Base-by-base conservation (phyloP, 92 coral and sea anemone genomes). In the Heliopora coerulea region DNA sequence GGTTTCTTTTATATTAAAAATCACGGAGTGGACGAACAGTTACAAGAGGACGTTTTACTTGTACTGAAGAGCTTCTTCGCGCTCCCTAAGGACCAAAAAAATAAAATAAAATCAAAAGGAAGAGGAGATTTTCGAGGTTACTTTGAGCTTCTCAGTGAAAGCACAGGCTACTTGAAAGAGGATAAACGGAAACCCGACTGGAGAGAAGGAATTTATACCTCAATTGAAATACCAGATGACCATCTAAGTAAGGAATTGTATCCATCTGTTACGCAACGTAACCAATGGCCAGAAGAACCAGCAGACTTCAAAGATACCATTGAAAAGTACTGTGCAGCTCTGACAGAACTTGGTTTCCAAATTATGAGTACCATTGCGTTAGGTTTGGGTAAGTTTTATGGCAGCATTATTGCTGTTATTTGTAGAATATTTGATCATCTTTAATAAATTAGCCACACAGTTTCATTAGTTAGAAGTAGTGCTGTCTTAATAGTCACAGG, bases 181-280 rank as follows among this genome's bases (percentile, higher is more conserved):
- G 52, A 37, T 18, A 18, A 18, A 25, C 49, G 18, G 49, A 63
- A 78, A 41, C 54, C 86, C 1, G 96, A 90, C 42, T 90, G 96
- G 96, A 86, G 88, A 28, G 96, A 90, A 32, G 92, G 92, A 11
- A 50, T 90, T 23, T 90, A 90, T 49, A 78, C 88, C 32, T 79
- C 86, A 59, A 77, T 78, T 7, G 92, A 88, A 3, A 62, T 67
- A 83, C 69, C 78, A 73, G 62, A 63, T 73, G 31, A 41, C 50
- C 4, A 56, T 33, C 31, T 49, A 66, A 15, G 59, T 35, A 56
- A 88, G 81, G 29, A 84, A 62, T 3, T 84, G 89, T 18, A 28
- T 8, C 34, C 88, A 82, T 41, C 91, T 84, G 31, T 90, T 84
- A 82, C 91, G 81, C 18, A 76, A 33, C 42, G 52, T 46, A 20